phyloP scores from a whole-genome alignment of 1,140 invertebrate genomes.

The Oncopeltus fasciatus region DNA sequence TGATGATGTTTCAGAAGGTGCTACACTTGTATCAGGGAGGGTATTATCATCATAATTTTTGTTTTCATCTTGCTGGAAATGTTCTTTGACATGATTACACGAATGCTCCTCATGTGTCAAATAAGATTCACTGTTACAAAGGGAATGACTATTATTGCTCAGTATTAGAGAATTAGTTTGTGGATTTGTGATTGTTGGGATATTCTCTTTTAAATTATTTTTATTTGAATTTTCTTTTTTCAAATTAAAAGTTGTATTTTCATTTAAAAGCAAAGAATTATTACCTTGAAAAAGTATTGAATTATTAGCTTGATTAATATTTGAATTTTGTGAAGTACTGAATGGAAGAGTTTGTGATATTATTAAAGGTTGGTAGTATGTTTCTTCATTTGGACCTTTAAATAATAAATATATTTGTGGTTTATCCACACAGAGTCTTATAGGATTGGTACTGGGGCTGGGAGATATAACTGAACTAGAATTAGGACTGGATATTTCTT shows the following conservation, averaged over 20 bases:
- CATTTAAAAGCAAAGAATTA: neutral
- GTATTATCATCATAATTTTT: neutral
- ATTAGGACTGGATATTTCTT: neutral
- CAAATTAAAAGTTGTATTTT: neutral
- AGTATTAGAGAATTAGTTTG: too few relatives aligned
- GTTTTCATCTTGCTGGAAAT: neutral
- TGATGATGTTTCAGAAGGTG: neutral
- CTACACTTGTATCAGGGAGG: neutral
- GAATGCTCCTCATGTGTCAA: too few relatives aligned
- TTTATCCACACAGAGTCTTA: neutral
- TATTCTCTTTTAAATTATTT: neutral
- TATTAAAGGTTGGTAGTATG: slow-evolving; percentile 3
- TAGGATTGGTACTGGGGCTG: neutral
- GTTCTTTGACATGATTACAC: neutral
- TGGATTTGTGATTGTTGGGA: neutral
- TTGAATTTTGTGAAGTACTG: neutral
- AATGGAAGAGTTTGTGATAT: neutral
- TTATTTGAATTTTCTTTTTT: neutral
- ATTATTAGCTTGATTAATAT: neutral
- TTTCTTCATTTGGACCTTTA: slow-evolving; percentile 9
- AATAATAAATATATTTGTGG: slow-evolving; percentile 1
- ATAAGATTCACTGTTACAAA: too few relatives aligned
- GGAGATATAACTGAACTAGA: neutral
- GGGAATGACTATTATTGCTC: too few relatives aligned
- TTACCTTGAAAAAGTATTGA: neutral